A percentile compares a stretch with the other conserved stretches of the same genome.
phyloP scores from a whole-genome alignment of 2,113 vertebrate species.

The Todiramphus chloris region DNA sequence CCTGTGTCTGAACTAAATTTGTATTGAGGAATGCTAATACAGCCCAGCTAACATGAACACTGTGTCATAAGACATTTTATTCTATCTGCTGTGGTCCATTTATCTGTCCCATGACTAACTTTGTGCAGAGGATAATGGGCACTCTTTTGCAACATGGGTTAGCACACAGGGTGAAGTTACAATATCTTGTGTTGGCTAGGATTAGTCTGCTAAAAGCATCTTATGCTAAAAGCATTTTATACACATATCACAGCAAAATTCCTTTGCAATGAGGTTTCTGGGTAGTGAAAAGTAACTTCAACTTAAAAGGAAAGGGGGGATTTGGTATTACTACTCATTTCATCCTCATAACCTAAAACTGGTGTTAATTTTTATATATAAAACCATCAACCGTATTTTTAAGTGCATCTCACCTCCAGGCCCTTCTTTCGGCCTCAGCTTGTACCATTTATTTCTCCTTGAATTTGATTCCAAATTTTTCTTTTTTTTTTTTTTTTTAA shows the following conservation, averaged over 20 bases:
- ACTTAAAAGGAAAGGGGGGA: neutral
- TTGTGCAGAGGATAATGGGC: neutral
- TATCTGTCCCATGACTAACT: neutral
- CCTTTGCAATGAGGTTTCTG: neutral
- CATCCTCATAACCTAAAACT: neutral
- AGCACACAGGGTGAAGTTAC: neutral
- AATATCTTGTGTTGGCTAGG: neutral
- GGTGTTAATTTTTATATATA: neutral
- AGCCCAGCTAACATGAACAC: neutral
- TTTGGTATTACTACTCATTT: neutral
- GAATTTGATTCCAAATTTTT: neutral
- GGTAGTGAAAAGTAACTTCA: neutral
- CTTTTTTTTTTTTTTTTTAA: neutral
- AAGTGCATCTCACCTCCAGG: neutral
- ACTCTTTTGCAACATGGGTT: neutral
- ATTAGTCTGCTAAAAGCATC: neutral
- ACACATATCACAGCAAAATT: neutral
- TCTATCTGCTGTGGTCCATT: neutral
- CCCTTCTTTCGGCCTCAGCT: neutral
- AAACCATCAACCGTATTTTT: neutral
- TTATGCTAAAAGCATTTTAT: neutral
- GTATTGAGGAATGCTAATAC: neutral
- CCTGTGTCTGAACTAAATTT: neutral
- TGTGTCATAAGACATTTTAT: neutral
- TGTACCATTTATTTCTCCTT: neutral